These are phyloP conservation scores for Cynodonichthys magdalenae DNA, from an alignment of 2,797 vertebrate genomes.

Conservation along the genomic window DNA sequence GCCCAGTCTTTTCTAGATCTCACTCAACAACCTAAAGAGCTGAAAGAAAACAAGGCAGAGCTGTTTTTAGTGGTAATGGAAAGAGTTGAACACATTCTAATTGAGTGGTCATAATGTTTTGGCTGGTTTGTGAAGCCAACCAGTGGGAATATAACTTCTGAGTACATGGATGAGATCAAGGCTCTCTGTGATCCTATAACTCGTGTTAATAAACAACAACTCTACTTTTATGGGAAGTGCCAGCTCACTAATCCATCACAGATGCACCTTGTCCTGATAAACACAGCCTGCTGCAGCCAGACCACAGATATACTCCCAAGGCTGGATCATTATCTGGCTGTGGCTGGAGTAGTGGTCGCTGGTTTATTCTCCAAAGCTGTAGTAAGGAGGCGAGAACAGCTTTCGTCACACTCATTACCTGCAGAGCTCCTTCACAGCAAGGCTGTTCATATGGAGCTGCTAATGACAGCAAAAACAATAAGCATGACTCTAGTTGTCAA, in stretches of 20 bases:
- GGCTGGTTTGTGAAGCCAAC: not conserved
- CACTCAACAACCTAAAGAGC: not conserved
- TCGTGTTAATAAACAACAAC: slow-evolving; percentile 45
- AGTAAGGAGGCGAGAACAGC: slow-evolving; percentile 14
- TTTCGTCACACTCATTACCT: slow-evolving; percentile 15
- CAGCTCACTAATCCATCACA: slow-evolving; percentile 46
- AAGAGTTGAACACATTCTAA: not conserved
- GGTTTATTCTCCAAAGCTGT: slow-evolving; percentile 19
- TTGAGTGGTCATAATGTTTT: not conserved
- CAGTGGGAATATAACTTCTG: not conserved
- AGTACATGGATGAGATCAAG: slow-evolving; percentile 7
- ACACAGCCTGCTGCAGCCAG: slow-evolving; percentile 24
- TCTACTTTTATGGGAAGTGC: slow-evolving; percentile 40
- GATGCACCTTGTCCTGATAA: slow-evolving; percentile 48
- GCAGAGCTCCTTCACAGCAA: slow-evolving; percentile 22
- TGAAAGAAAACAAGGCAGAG: not conserved
- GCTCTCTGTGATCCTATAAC: slow-evolving; percentile 18
- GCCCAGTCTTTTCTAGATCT: not conserved
- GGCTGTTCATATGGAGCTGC: slow-evolving; percentile 16
- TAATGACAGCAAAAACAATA: slow-evolving; percentile 5
- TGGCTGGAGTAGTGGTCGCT: slow-evolving; percentile 1
- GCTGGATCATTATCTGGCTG: slow-evolving; percentile 20
- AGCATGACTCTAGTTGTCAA: not conserved
- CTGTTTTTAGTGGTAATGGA: not conserved
- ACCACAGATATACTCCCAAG: slow-evolving; percentile 21